Evolutionary conservation across 2,888 invertebrate genomes (phyloP).

Genomic region (Euplexia lucipara): DNA sequence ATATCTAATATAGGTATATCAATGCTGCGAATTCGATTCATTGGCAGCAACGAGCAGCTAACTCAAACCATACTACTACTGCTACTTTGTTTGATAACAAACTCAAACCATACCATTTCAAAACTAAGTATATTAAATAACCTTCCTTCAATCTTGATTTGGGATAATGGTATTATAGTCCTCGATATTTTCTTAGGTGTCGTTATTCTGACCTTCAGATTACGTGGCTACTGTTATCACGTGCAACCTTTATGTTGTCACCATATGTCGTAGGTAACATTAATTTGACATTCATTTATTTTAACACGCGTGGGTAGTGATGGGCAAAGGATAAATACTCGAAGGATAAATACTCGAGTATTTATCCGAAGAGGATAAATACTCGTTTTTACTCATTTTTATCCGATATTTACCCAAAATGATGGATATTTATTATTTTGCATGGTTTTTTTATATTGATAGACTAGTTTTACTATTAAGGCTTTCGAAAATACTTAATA

Average conservation of each 20-base stretch:
- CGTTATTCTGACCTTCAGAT: slow-evolving; percentile 46
- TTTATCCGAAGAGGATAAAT: too few species aligned
- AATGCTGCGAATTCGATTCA: slow-evolving; percentile 16
- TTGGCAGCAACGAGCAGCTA: slow-evolving; percentile 8
- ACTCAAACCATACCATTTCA: slow-evolving; percentile 1
- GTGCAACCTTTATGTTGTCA: slow-evolving; percentile 34
- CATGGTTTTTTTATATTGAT: too few species aligned
- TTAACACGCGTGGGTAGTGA: slow-evolving; percentile 44
- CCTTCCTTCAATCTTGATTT: slow-evolving; percentile 19
- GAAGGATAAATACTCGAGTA: too few species aligned
- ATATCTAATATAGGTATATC: slow-evolving; percentile 29
- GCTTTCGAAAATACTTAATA: too few species aligned
- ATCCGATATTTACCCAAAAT: too few species aligned
- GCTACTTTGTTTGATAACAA: slow-evolving; percentile 30
- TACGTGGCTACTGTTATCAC: slow-evolving; percentile 17
- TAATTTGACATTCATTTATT: slow-evolving; percentile 44
- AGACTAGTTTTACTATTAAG: too few species aligned
- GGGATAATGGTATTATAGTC: slow-evolving; percentile 9
- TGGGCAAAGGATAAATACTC: too few species aligned
- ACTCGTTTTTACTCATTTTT: too few species aligned
- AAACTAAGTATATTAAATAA: slow-evolving; percentile 18
- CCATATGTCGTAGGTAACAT: slow-evolving; percentile 22
- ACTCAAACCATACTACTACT: neutral
- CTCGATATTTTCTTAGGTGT: slow-evolving; percentile 8
- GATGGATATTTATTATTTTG: too few species aligned